Base-by-base conservation (phyloP, 2,797 vertebrate species). In the Florisuga fusca region DNA sequence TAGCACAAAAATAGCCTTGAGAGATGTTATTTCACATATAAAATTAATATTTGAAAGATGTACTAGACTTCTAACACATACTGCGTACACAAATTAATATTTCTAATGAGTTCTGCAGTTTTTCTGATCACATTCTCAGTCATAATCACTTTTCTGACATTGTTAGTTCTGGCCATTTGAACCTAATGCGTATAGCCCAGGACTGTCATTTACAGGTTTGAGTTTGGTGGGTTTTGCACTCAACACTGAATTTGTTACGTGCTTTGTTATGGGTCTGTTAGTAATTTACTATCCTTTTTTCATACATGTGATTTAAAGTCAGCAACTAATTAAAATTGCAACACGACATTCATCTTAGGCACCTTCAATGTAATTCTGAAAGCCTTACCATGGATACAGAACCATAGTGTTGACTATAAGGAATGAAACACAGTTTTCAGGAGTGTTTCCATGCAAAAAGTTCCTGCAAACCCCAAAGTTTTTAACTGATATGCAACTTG, bases 241-340 rank as follows among this genome's bases (percentile, higher is more conserved):
- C 54, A 50, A 45, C 26, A 61, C 3, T 62, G 91, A 91, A 96
- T 96, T 31, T 91, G 68, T 81, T 69, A 69, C 15, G 73, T 81
- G 34, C 8, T 82, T 95, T 97, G 48, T 57, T 96, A 95, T 82
- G 94, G 62, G 92, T 93, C 96, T 97, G 17, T 87, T 84, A 93
- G 76, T 57, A 20, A 72, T 95, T 94, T 96, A 36, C 34, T 87
- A 68, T 94, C 59, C 22, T 82, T 87, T 87, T 41, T 87, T 94
- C 57, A 89, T 71, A 87, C 41, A 87, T 89, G 87, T 59, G 43
- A 95, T 88, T 97, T 95, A 77, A 93, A 95, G 33, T 79, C 90
- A n/a, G 36, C 80, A 92, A 92, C 95, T 94, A 94, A 89, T 89
- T 93, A 83, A 94, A 92, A 75, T 61, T 83, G 3, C 26, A 41